Evolutionary conservation across 1,140 invertebrate genomes (phyloP), one percentile per base, ranked within the genome.

Genomic region (Rhagoletis pomonella): DNA sequence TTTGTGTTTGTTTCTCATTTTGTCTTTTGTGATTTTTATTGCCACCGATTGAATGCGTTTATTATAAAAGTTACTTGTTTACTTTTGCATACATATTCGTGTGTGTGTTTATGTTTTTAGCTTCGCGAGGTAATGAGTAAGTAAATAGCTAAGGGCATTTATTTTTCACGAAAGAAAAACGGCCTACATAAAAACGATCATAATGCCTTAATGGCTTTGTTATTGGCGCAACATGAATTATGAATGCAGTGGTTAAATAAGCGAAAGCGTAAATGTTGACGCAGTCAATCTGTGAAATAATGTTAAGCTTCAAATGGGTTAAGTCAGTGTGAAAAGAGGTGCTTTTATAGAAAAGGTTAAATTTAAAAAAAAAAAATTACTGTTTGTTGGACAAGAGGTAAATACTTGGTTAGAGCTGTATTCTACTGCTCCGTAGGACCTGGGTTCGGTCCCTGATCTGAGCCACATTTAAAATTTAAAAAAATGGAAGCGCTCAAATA

Each of bases 191-290:
- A 4, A 14, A 73, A 73, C 42, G 44, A 73, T n/a, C 67, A 42
- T 47, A 14, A 47, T 73, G 14, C 42, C 67, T 42, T 73, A 73
- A 73, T 73, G 67, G 44, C 67, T 73, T 73, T 73, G 44, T 73
- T 73, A 73, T 73, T 73, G 67, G 44, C 44, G 67, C 39, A 44
- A n/a, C 42, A 47, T 73, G 67, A 73, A 47, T 73, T 73, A 73
- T 73, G 67, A 47, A 73, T 73, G 67, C 67, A 42, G 1, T 14
- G 67, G 67, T 39, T 73, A 44, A 73, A 73, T 42, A 42, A 39
- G 67, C 14, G 39, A 73, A 73, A n/a, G 42, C 39, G 42, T 39
- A 47, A 69, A 69, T 69, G 44, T 69, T 69, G 67, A 69, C 42
- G 10, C 12, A 73, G 10, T 73, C 17, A 73, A 47, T 47, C 67